Evolutionary conservation across 1,140 invertebrate genomes (phyloP), one percentile per base, ranked within the genome.

Genomic region (Meloidogyne floridensis): DNA sequence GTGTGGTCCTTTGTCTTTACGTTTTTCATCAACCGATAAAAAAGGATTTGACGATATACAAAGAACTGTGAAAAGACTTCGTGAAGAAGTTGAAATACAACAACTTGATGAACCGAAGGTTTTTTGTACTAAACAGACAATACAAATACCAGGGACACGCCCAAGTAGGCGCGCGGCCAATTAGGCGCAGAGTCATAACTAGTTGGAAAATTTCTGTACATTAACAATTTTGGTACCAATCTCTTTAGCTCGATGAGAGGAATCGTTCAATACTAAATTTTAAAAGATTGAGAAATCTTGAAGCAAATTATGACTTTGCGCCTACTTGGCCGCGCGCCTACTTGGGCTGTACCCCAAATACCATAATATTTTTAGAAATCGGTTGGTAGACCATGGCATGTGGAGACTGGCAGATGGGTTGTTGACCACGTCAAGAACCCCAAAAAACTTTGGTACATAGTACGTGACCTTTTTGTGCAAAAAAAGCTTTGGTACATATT

Each of bases 81-180:
- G 59, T 6, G 15, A 65, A 18, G 59, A 65, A 6, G 15, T 65
- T n/a, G 59, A 65, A 65, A 65, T 65, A 65, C 59, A 65, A 11
- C 59, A 65, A 0, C 59, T n/a, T 7, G 59, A 65, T n/a, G 59
- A 18, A 18, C 59, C 32, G 80, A 65, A 65, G n/a, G 59, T 65
- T 65, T 54, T 13, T 54, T 51, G 8, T 32, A 32, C 32, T 65
- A 71, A 5, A n/a, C 71, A 93, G 92, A 32, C 32, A 32, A n/a
- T n/a, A n/a, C n/a, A n/a, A n/a, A n/a, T n/a, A n/a, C n/a, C n/a
- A n/a, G n/a, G n/a, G n/a, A n/a, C n/a, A n/a, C n/a, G n/a, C n/a
- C n/a, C n/a, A n/a, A n/a, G n/a, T n/a, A n/a, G n/a, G n/a, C n/a
- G n/a, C n/a, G n/a, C n/a, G n/a, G n/a, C n/a, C n/a, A n/a, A n/a